Base-by-base conservation (phyloP, 2,888 invertebrate genomes). In the Agelastica alni region DNA sequence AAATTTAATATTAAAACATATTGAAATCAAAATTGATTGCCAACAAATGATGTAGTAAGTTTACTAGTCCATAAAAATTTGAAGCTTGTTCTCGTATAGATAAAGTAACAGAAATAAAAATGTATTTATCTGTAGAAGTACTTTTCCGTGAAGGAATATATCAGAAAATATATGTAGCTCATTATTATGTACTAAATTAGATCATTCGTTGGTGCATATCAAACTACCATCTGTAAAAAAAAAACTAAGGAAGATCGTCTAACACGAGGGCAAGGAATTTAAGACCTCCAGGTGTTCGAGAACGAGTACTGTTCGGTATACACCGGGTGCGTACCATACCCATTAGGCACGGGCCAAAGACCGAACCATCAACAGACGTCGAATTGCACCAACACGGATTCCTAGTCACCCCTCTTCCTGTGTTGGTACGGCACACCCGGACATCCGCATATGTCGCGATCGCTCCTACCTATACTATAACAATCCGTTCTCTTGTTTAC, bases 341-440 rank as follows among this genome's bases (percentile, higher is more conserved):
- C n/a, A n/a, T n/a, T 49, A 49, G 49, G 49, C 49, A 49, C 49
- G 49, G 41, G 49, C 39, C 16, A 28, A 39, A 44, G 42, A 43
- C 36, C 55, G 51, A 53, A 41, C 39, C 16, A 28, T 18, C 37
- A 37, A 43, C 36, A 53, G 51, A 53, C 44, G 51, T 46, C 41
- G 20, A 42, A 46, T 47, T 52, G 58, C 56, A 59, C 62, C 60
- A 58, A 55, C 68, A 65, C 64, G 65, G 70, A 70, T 72, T 72
- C 69, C 67, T 66, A 65, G 65, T 67, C 66, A 64, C 69, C 71
- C 71, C 69, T 69, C 69, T 73, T 73, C 62, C 65, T 49, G 48
- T 49, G 32, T 41, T n/a, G 41, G 32, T 26, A 18, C 28, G 70
- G 71, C 66, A 56, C 61, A 68, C 67, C 70, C 73, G 71, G 70